Percentiles rank a stretch among this genome's conserved stretches.
Evolutionary conservation across 92 coral and sea anemone species (phyloP).

Genomic region (Palythoa caribaeorum): DNA sequence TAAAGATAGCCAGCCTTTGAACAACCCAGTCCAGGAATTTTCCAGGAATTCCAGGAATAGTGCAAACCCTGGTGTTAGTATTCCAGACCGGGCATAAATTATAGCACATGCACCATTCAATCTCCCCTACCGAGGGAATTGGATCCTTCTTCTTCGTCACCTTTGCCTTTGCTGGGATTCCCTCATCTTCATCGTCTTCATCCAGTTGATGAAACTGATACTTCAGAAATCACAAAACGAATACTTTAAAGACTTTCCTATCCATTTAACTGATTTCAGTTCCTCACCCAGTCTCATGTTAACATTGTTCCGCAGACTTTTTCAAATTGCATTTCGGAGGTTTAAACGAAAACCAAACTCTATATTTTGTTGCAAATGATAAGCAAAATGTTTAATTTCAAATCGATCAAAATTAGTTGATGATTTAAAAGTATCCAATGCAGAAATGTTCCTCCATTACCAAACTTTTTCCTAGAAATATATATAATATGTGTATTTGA

Average conservation of each 20-base stretch:
- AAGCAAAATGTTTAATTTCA: too few species aligned
- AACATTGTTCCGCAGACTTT: not conserved
- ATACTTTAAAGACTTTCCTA: slow-evolving; percentile 7
- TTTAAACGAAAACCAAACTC: too few species aligned
- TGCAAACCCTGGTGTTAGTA: not conserved
- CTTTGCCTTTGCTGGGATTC: slow-evolving; percentile 16
- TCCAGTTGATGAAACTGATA: slow-evolving; percentile 40
- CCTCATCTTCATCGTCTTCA: slow-evolving; percentile 31
- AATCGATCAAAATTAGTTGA: too few species aligned
- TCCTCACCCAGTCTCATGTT: not conserved
- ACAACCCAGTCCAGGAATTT: too few species aligned
- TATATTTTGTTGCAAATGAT: too few species aligned
- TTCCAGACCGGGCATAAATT: not conserved
- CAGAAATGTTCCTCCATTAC: too few species aligned
- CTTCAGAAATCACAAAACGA: slow-evolving; percentile 37
- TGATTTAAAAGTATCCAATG: too few species aligned
- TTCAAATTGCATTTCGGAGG: too few species aligned
- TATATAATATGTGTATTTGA: too few species aligned
- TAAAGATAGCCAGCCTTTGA: too few species aligned
- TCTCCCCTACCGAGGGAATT: slow-evolving; percentile 52
- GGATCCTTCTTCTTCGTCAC: slow-evolving; percentile 63
- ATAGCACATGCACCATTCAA: not conserved
- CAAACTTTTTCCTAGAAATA: too few species aligned
- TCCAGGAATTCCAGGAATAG: too few species aligned
- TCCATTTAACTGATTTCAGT: not conserved